Conservation (phyloP, 2,888 invertebrate genomes). For the Heliconius erato region DNA sequence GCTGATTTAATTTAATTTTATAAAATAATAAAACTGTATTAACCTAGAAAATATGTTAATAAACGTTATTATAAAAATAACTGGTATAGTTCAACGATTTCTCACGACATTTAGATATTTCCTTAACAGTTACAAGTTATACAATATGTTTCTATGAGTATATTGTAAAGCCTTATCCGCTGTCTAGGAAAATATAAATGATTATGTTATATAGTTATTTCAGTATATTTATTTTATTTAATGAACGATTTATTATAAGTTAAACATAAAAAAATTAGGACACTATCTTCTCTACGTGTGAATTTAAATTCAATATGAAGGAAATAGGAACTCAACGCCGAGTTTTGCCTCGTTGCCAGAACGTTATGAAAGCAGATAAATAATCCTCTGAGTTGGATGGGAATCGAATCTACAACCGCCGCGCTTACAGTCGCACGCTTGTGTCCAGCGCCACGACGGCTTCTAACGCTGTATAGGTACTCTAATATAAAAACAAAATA, state of each 20-base stretch:
- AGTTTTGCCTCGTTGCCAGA: background rate
- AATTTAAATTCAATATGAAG: too few species aligned
- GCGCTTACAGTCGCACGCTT: background rate
- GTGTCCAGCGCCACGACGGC: too few species aligned
- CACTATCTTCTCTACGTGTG: too few species aligned
- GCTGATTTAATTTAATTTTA: too few species aligned
- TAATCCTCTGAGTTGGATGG: background rate
- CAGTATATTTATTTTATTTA: too few species aligned
- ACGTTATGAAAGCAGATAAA: too few species aligned
- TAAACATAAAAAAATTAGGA: too few species aligned
- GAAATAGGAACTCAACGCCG: rapidly evolving
- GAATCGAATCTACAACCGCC: background rate
- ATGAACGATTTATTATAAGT: too few species aligned
- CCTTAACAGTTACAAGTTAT: background rate
- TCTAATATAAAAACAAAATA: background rate
- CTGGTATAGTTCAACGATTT: slow-evolving; percentile 1
- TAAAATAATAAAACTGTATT: background rate
- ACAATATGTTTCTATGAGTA: background rate
- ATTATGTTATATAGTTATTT: background rate
- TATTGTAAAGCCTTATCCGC: background rate
- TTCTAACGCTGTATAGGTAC: background rate
- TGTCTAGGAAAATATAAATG: background rate
- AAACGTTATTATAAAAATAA: background rate
- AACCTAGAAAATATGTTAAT: background rate
- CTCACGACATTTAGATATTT: background rate